Percentiles rank a stretch among this genome's conserved stretches.
Conservation (phyloP, 2,888 invertebrate genomes). For the Mesorhabditis spiculigera region DNA sequence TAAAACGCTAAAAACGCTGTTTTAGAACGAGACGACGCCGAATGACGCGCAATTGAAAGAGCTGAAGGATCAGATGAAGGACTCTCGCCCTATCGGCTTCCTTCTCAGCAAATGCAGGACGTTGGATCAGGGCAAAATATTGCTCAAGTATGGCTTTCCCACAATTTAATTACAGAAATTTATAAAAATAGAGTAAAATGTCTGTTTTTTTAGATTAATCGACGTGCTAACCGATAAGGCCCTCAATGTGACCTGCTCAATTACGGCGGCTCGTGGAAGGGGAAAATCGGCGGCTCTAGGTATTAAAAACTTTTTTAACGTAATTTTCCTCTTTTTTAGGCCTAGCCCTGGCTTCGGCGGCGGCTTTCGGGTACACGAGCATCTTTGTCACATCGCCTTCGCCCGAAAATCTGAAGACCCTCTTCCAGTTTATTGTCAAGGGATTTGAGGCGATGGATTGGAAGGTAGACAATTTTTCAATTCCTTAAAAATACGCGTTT, state of each 20-base stretch:
- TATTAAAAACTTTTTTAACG: constrained; percentile 7
- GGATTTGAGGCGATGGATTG: constrained; percentile 83
- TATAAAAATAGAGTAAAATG: constrained; percentile 7
- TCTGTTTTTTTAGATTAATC: constrained; percentile 72
- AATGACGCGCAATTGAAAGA: constrained; percentile 70
- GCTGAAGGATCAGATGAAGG: constrained; percentile 78
- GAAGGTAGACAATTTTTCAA: constrained; percentile 57
- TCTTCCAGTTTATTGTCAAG: constrained; percentile 94
- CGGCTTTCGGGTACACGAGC: constrained; percentile 75
- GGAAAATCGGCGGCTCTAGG: constrained; percentile 98
- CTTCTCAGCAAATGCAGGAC: constrained; percentile 85
- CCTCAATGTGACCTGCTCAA: constrained; percentile 80
- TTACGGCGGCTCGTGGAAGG: constrained; percentile 88
- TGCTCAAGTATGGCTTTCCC: constrained; percentile 18
- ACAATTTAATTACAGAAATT: not conserved
- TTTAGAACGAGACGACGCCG: constrained; percentile 42
- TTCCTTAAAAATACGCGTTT: not conserved
- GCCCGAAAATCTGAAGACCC: constrained; percentile 92
- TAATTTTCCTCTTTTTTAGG: constrained; percentile 20
- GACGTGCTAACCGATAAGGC: constrained; percentile 91
- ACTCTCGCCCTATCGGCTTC: constrained; percentile 85
- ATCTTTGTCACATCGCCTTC: constrained; percentile 96
- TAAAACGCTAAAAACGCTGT: not conserved
- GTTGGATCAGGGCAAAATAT: constrained; percentile 37
- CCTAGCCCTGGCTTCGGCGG: constrained; percentile 73